A percentile compares a stretch with the other conserved stretches of the same genome.
These are phyloP conservation scores for Nyctibius bracteatus DNA, from an alignment of 2,113 vertebrate genomes.

Conservation along the genomic window DNA sequence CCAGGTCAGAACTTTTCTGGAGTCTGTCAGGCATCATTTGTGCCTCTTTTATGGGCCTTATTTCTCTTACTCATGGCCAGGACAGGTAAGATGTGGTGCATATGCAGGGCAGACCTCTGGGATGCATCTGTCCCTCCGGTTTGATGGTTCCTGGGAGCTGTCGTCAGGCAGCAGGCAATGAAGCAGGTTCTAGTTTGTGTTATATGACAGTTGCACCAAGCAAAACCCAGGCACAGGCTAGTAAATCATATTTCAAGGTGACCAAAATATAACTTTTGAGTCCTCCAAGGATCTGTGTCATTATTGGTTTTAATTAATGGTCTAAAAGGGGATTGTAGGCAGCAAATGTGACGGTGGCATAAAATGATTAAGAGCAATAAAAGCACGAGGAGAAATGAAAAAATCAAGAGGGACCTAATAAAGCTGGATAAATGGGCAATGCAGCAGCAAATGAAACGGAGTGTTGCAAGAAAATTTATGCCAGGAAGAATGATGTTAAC, in stretches of 20 bases:
- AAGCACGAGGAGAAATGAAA: neutral
- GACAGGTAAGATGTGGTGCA: neutral
- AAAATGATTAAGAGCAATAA: constrained; percentile 1
- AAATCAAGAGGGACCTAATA: neutral
- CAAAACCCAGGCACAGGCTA: neutral
- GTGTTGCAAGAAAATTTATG: neutral
- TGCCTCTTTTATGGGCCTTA: neutral
- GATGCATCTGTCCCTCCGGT: neutral
- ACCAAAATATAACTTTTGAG: neutral
- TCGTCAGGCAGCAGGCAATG: neutral
- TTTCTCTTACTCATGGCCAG: neutral
- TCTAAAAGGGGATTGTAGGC: neutral
- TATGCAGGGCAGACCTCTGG: neutral
- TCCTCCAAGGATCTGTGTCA: neutral
- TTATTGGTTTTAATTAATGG: neutral
- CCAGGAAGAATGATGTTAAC: neutral
- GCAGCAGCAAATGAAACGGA: neutral
- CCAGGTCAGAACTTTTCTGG: neutral
- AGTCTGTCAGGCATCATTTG: neutral
- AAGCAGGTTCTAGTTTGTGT: neutral
- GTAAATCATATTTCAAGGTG: neutral
- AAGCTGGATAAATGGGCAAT: neutral
- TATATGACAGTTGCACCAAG: neutral
- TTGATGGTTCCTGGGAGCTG: neutral
- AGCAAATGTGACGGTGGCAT: neutral